Percentiles rank a stretch among this genome's conserved stretches.
Evolutionary conservation across 92 coral and sea anemone species (phyloP).

Genomic region (Epizoanthus illoricatus): DNA sequence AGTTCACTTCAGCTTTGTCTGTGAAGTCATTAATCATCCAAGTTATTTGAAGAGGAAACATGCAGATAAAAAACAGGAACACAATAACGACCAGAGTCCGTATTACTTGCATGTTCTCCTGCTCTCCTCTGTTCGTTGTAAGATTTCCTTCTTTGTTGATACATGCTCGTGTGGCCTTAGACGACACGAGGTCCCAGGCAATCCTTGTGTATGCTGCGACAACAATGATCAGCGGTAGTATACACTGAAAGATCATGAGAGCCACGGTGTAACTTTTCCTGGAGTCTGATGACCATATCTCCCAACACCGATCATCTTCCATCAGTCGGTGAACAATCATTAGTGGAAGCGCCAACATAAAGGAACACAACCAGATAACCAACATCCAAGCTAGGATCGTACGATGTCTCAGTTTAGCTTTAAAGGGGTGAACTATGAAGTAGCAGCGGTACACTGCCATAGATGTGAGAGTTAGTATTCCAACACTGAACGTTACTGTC

Average conservation of each 20-base stretch:
- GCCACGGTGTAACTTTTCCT: background rate
- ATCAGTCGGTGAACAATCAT: background rate
- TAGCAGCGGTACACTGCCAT: conserved; percentile 32
- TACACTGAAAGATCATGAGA: conserved; percentile 12
- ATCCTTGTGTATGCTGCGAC: conserved; percentile 3
- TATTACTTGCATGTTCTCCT: conserved; percentile 31
- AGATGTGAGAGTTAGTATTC: conserved; percentile 15
- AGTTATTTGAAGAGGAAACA: conserved; percentile 16
- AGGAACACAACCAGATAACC: background rate
- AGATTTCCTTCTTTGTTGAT: conserved; percentile 10
- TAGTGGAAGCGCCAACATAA: background rate
- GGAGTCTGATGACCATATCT: background rate
- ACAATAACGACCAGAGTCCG: conserved; percentile 12
- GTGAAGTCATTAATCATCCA: background rate
- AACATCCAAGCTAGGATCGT: background rate
- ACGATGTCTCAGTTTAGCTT: conserved; percentile 6
- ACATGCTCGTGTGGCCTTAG: conserved; percentile 6
- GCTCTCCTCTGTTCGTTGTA: conserved; percentile 13
- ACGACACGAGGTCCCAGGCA: background rate
- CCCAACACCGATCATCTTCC: background rate
- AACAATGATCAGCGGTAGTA: conserved; percentile 4
- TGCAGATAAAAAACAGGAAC: conserved; percentile 11
- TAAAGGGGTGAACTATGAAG: conserved; percentile 21
- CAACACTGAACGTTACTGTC: conserved; percentile 23
- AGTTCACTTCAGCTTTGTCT: background rate